Percentiles rank a stretch among this genome's conserved stretches.
These are phyloP conservation scores for Boleophthalmus pectinirostris DNA, from an alignment of 2,113 vertebrate genomes.

Conservation along the genomic window DNA sequence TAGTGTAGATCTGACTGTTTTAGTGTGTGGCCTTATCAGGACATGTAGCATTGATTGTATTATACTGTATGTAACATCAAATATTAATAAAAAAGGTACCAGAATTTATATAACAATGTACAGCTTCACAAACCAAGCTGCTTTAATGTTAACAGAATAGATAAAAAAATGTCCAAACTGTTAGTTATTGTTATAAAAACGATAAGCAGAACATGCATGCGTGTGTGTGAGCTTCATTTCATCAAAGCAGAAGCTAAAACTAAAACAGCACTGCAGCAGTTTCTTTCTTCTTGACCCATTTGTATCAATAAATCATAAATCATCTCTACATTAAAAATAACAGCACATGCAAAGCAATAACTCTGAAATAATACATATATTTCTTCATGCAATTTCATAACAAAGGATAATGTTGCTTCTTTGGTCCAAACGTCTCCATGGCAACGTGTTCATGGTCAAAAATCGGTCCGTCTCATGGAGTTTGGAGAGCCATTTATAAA, in stretches of 20 bases:
- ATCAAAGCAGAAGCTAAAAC: background rate
- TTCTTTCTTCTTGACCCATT: background rate
- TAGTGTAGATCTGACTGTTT: background rate
- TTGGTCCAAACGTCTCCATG: constrained; percentile 1
- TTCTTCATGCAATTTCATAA: constrained; percentile 35
- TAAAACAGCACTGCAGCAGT: background rate
- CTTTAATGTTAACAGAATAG: constrained; percentile 34
- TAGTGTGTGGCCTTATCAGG: background rate
- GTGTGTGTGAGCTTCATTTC: background rate
- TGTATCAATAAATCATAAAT: background rate
- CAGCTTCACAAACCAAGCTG: constrained; percentile 13
- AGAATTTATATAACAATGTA: background rate
- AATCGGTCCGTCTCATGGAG: constrained; percentile 35
- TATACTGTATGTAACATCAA: background rate
- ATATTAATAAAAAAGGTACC: background rate
- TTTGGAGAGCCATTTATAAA: background rate
- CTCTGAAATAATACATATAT: background rate
- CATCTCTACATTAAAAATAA: constrained; percentile 1
- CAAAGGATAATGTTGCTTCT: constrained; percentile 20
- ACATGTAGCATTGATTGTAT: background rate
- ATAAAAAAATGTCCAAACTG: constrained; percentile 9
- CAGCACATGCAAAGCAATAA: constrained; percentile 55
- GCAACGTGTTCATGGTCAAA: background rate
- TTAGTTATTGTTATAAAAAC: constrained; percentile 13
- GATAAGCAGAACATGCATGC: constrained; percentile 31